phyloP scores from a whole-genome alignment of 2,888 invertebrate genomes.

The Blera fallax region DNA sequence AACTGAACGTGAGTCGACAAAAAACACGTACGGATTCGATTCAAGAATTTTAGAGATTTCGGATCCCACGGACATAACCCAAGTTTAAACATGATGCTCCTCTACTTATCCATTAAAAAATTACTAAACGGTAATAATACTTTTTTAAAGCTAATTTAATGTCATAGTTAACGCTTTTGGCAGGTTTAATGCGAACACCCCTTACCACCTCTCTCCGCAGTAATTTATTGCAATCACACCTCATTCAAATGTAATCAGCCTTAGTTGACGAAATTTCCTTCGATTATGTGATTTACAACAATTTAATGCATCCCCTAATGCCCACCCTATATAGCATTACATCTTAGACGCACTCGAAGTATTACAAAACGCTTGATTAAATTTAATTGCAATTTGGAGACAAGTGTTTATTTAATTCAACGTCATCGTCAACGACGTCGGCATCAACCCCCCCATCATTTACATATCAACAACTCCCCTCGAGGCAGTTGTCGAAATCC shows the following conservation, averaged over 20 bases:
- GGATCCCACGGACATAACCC: too few relatives aligned
- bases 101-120: too few relatives aligned
- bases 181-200: background rate
- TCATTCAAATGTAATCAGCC: background rate
- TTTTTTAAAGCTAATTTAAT: too few relatives aligned
- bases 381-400: conserved; percentile 67
- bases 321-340: background rate
- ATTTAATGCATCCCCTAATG: conserved; percentile 29
- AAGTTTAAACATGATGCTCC: too few relatives aligned
- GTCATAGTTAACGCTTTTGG: background rate
- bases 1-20: too few relatives aligned
- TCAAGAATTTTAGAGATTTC: too few relatives aligned
- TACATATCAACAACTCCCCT: conserved; percentile 12
- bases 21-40: too few relatives aligned
- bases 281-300: conserved; percentile 54
- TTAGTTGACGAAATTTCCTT: conserved; percentile 4
- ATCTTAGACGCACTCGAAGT: conserved; percentile 38
- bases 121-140: too few relatives aligned
- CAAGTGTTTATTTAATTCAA: conserved; percentile 70
- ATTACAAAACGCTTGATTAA: conserved; percentile 69
- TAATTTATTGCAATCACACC: background rate
- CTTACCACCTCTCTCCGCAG: background rate
- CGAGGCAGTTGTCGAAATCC: conserved; percentile 54
- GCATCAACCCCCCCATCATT: conserved; percentile 16
- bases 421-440: conserved; percentile 26